These are phyloP conservation scores for Eurois occulta DNA, from an alignment of 2,888 invertebrate species.

Conservation along the genomic window DNA sequence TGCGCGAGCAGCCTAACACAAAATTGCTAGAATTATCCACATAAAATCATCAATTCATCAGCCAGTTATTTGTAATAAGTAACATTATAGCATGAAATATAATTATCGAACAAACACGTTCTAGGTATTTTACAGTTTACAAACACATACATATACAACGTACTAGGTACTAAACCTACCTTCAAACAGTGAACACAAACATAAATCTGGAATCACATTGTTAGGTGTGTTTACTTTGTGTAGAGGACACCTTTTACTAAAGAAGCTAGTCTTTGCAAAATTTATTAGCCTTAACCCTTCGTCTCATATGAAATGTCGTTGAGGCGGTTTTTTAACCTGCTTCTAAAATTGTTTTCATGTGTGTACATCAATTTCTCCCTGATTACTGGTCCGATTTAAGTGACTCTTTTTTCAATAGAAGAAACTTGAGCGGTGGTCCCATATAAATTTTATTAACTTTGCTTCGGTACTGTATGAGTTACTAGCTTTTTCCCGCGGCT, in stretches of 20 bases:
- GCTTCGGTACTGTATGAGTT: too few species aligned
- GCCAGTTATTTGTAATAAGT: neutral
- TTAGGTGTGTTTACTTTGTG: constrained; percentile 3
- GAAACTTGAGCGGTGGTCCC: too few species aligned
- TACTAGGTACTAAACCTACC: neutral
- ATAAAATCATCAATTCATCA: neutral
- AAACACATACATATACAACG: constrained; percentile 15
- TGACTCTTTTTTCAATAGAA: too few species aligned
- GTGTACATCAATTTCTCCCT: too few species aligned
- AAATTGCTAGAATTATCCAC: neutral
- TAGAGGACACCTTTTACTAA: neutral
- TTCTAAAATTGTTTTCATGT: too few species aligned
- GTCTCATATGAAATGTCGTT: neutral
- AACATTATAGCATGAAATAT: constrained; percentile 7
- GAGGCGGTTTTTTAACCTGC: neutral
- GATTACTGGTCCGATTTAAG: too few species aligned
- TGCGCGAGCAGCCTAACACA: neutral
- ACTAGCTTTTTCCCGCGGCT: too few species aligned
- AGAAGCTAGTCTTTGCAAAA: neutral
- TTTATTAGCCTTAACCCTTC: neutral
- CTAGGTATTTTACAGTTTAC: constrained; percentile 21
- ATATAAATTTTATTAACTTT: too few species aligned
- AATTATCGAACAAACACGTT: neutral
- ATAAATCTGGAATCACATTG: constrained; percentile 3
- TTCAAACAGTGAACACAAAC: neutral